These are phyloP conservation scores for Danaus plexippus DNA, from an alignment of 1,140 invertebrate genomes.

Conservation along the genomic window DNA sequence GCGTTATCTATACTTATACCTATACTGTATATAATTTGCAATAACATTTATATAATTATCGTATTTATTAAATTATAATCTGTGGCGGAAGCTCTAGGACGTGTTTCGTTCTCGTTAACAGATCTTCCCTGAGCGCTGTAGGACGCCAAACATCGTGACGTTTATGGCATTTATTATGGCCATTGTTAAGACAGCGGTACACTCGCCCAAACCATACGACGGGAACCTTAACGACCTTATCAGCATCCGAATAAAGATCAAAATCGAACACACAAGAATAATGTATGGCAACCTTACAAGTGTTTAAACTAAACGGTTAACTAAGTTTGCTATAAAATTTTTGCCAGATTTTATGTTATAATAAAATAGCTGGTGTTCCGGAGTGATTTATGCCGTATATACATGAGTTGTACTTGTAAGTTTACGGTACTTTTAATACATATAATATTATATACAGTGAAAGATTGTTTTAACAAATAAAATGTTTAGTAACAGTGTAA, in stretches of 20 bases:
- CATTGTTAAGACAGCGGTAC: constrained; percentile 48
- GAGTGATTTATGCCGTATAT: constrained; percentile 3
- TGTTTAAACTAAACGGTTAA: constrained; percentile 7
- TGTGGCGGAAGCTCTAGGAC: constrained; percentile 44
- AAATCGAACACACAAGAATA: constrained; percentile 2
- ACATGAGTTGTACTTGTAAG: not conserved
- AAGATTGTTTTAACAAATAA: too few species aligned
- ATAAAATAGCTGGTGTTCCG: not conserved
- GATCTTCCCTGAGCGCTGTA: constrained; percentile 51
- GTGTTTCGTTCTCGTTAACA: constrained; percentile 62
- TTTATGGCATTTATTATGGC: constrained; percentile 61
- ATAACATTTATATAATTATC: too few species aligned
- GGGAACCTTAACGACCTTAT: not conserved
- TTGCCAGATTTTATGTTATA: constrained; percentile 6
- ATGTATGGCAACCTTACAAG: constrained; percentile 6
- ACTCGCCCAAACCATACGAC: constrained; percentile 2
- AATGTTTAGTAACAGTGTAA: too few species aligned
- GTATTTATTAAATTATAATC: constrained; percentile 17
- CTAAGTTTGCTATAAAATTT: constrained; percentile 10
- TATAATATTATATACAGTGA: too few species aligned
- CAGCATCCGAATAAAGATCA: constrained; percentile 4
- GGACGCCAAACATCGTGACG: constrained; percentile 63
- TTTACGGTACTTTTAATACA: not conserved
- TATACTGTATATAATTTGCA: too few species aligned
- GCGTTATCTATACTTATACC: too few species aligned